Conservation (phyloP, 1,140 invertebrate genomes). For the Cydia strobilella region DNA sequence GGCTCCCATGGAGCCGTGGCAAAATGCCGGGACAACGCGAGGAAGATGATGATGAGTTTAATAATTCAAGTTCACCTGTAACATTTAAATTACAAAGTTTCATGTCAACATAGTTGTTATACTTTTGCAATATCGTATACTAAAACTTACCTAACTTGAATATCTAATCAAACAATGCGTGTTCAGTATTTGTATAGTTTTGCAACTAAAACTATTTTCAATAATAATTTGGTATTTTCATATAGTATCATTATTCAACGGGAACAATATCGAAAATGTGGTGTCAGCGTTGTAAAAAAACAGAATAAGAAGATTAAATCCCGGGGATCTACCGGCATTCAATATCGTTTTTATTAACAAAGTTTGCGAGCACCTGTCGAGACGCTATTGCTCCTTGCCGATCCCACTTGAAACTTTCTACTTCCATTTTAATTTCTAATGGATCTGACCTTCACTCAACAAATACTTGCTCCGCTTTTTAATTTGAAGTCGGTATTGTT, state of each 20-base stretch:
- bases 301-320: constrained; percentile 37
- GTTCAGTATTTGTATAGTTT: background rate
- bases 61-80: background rate
- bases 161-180: background rate
- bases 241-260: background rate
- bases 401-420: constrained; percentile 38
- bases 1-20: no score
- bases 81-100: background rate
- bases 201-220: background rate
- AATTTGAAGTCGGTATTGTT: constrained; percentile 14
- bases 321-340: constrained; percentile 35
- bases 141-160: constrained; percentile 3
- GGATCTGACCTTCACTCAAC: constrained; percentile 26
- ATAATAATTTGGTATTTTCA: background rate
- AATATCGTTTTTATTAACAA: constrained; percentile 48
- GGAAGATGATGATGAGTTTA: no score
- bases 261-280: constrained; percentile 4
- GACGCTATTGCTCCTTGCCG: constrained; percentile 36
- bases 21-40: no score
- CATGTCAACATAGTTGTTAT: background rate
- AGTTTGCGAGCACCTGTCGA: constrained; percentile 43
- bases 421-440: constrained; percentile 44
- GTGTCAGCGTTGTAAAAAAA: constrained; percentile 21
- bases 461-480: constrained; percentile 13
- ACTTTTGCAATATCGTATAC: background rate